Evolutionary conservation across 2,888 invertebrate genomes (phyloP), one percentile per base, ranked within the genome.

Genomic region (Melinaea marsaeus): DNA sequence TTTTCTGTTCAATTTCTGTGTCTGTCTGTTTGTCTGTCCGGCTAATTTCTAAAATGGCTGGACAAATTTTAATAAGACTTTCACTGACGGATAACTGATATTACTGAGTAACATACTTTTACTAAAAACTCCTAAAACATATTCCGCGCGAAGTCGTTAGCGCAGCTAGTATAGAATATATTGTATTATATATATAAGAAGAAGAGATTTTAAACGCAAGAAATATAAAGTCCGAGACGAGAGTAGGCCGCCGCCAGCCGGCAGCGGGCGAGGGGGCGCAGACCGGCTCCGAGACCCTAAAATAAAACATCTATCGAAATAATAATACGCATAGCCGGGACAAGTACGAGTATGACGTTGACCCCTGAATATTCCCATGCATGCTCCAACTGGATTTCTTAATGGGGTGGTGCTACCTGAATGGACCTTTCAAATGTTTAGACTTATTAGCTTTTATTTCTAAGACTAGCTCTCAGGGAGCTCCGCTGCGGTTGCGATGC

Each of bases 241-340:
- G 74, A 65, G 62, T 57, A 61, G 54, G 60, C 63, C 67, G 67
- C 58, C 69, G 66, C 69, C 73, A 75, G 75, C 75, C 77, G 78
- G 75, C 74, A 76, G 79, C 81, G 86, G 84, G 87, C 82, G 88
- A 85, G 88, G 88, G 89, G 85, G 88, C 85, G 85, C 80, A 83
- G 88, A 90, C 90, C 90, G 90, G 90, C 86, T 90, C 84, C 79
- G 77, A 86, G 87, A 88, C 90, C 90, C 90, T 88, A 84, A 88
- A 90, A 88, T 88, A 88, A 90, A 90, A 87, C 88, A 89, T 88
- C 88, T 86, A 87, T 89, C 88, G 84, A 81, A 90, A 89, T 90
- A 90, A 90, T 90, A 90, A 90, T 89, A 90, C 86, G 81, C 84
- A 86, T 83, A 81, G 84, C 75, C 85, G 80, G 80, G 86, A 88